Evolutionary conservation across 2,113 vertebrate genomes (phyloP).

Genomic region (Seriola quinqueradiata): DNA sequence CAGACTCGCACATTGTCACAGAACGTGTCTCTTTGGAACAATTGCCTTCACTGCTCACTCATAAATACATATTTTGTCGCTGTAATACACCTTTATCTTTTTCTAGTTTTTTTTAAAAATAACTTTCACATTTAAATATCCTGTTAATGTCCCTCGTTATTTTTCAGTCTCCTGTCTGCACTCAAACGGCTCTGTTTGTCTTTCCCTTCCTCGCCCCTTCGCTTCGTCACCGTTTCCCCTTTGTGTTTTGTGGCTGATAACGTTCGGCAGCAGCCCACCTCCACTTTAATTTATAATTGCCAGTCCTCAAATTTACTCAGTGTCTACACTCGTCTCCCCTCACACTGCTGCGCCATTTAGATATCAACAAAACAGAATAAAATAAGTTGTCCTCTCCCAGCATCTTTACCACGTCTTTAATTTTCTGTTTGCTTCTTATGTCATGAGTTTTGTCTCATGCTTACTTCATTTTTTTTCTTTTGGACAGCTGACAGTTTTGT

Average conservation of each 20-base stretch:
- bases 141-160: neutral
- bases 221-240: neutral
- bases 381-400: neutral
- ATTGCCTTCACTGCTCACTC: neutral
- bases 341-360: neutral
- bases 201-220: conserved; percentile 10
- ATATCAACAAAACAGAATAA: neutral
- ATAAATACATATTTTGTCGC: neutral
- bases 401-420: too few species aligned
- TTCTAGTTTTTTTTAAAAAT: neutral
- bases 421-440: neutral
- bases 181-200: conserved; percentile 31
- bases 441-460: neutral
- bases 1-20: neutral
- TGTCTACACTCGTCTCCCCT: neutral
- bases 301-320: too few species aligned
- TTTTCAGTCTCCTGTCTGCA: neutral
- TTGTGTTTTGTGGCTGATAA: conserved; percentile 8
- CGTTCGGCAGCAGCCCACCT: neutral
- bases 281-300: neutral
- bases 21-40: neutral
- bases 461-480: neutral
- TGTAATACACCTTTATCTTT: neutral
- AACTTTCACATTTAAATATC: too few species aligned
- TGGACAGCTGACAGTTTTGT: neutral